Base-by-base conservation (phyloP, 2,113 vertebrate species). In the Dunckerocampus dactyliophorus region DNA sequence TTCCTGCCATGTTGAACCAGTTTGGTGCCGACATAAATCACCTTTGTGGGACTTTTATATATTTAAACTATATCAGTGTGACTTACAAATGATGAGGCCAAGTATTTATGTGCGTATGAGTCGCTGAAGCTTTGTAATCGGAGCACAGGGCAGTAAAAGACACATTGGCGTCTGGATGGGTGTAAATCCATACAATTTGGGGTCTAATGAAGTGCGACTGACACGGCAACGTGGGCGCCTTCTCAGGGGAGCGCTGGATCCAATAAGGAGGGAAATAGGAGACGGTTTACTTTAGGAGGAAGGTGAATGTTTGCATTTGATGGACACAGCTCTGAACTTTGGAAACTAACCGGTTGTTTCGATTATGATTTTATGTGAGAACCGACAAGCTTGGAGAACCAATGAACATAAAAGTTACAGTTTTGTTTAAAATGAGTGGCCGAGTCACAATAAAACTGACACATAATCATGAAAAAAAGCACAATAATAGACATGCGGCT, bases 171-270 rank as follows among this genome's bases (percentile, higher is more conserved):
- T 79, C 79, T 74, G 75, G 80, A 85, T 79, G 54, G 84, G 79
- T 45, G 67, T 84, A 85, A 88, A 89, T 87, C 77, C 81, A 61
- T 86, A 80, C 80, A 87, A 87, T 87, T 85, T 85, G 69, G 68
- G 43, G 69, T 63, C 77, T 89, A 87, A 89, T 90, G 85, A 88
- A 85, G 77, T 81, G 65, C 73, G 82, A 85, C 84, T 87, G 82
- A 82, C 62, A 71, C 54, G 63, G 77, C 81, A 73, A 56, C n/a
- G 60, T 74, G 71, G 75, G 61, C 3, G 67, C 50, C 7, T 71
- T 79, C 85, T 80, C 83, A 46, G 67, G 79, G 77, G 76, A 77
- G 71, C 72, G 66, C 59, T 68, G 72, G 74, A 81, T 77, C 80
- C 82, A 84, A 81, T 87, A 86, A 85, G 72, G 75, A 73, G 63